phyloP scores from a whole-genome alignment of 2,113 vertebrate genomes.

The Speoplatyrhinus poulsoni region DNA sequence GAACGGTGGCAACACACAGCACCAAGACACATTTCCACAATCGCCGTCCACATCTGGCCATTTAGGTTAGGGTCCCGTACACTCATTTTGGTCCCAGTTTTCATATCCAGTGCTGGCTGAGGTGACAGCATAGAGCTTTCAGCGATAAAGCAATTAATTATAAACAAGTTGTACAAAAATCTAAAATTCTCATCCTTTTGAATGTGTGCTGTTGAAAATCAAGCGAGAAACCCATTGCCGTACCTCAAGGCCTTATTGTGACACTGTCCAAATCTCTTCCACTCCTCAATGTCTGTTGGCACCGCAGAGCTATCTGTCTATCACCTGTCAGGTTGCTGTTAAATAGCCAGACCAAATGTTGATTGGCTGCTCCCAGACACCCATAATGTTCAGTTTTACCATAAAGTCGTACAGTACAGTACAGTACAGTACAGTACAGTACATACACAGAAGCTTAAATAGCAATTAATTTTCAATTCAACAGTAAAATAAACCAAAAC shows the following conservation, averaged over 20 bases:
- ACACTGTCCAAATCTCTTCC: slow-evolving; percentile 2
- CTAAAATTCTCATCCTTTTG: background rate
- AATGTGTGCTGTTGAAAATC: background rate
- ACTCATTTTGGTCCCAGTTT: slow-evolving; percentile 17
- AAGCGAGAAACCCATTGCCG: background rate
- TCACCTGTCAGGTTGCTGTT: slow-evolving; percentile 18
- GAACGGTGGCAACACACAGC: background rate
- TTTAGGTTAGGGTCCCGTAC: background rate
- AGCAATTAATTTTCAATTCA: slow-evolving; percentile 42
- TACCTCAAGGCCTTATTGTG: slow-evolving; percentile 17
- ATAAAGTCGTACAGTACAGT: slow-evolving; percentile 14
- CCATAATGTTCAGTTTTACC: slow-evolving; percentile 29
- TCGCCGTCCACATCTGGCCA: background rate
- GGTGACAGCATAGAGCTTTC: slow-evolving; percentile 9
- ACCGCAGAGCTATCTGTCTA: slow-evolving; percentile 36
- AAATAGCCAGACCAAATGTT: slow-evolving; percentile 11
- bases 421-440: no score
- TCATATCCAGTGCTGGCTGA: slow-evolving; percentile 27
- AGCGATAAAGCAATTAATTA: background rate
- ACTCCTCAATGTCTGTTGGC: background rate
- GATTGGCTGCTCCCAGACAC: slow-evolving; percentile 27
- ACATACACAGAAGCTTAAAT: slow-evolving; percentile 5
- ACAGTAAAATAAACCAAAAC: slow-evolving; percentile 5
- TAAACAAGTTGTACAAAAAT: background rate
- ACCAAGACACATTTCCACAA: background rate